Evolutionary conservation across 2,888 invertebrate genomes (phyloP).

Genomic region (Andrena marginata): DNA sequence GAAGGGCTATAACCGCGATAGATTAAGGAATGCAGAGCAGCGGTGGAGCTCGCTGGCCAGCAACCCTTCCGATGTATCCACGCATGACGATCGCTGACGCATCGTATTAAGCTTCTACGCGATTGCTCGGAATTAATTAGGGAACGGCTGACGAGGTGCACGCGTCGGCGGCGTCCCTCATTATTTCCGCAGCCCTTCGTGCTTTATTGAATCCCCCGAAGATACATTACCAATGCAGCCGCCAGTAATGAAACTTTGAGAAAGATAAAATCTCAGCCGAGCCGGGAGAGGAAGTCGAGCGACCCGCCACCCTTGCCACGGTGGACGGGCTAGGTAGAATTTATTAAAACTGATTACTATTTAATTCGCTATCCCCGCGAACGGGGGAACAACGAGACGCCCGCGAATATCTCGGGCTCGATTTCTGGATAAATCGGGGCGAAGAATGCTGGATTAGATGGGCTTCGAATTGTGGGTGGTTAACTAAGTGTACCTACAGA

Average conservation of each 20-base stretch:
- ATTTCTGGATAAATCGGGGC: not conserved
- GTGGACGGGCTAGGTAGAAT: constrained; percentile 19
- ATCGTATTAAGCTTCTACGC: constrained; percentile 32
- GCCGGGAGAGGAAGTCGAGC: constrained; percentile 18
- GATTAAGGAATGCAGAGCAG: not conserved
- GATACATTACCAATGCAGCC: constrained; percentile 56
- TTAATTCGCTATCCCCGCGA: constrained; percentile 37
- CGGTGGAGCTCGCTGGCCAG: not conserved
- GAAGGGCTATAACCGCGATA: not conserved
- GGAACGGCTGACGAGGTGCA: constrained; percentile 53
- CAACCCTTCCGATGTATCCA: constrained; percentile 20
- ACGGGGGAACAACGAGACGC: constrained; percentile 1
- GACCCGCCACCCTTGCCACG: not conserved
- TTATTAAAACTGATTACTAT: constrained; percentile 56
- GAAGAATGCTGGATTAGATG: not conserved
- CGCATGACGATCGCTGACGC: constrained; percentile 49
- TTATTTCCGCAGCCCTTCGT: constrained; percentile 45
- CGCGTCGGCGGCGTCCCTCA: constrained; percentile 45
- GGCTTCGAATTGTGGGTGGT: not conserved
- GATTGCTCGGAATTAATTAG: constrained; percentile 58
- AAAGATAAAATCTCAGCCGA: constrained; percentile 48
- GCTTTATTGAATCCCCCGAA: constrained; percentile 56
- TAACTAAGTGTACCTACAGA: not conserved
- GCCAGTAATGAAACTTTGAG: constrained; percentile 52
- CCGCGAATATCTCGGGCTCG: not conserved